Conservation (phyloP, 2,797 vertebrate species). For the Enteromius fasciolatus region DNA sequence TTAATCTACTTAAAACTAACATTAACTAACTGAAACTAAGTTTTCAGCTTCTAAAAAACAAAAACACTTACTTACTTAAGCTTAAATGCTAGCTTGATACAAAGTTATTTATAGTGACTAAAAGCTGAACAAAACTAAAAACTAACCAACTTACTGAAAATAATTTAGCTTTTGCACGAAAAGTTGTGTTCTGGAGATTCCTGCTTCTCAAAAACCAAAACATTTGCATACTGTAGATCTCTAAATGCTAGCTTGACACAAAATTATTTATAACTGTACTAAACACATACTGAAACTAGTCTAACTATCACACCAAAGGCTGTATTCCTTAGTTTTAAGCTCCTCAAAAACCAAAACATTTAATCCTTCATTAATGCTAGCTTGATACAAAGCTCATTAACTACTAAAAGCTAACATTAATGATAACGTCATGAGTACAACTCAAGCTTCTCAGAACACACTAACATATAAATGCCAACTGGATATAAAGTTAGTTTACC, state of each 20-base stretch:
- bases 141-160: too few species aligned
- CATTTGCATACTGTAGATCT: constrained; percentile 1
- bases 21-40: not conserved
- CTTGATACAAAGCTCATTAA: not conserved
- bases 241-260: not conserved
- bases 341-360: too few species aligned
- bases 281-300: too few species aligned
- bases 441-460: not conserved
- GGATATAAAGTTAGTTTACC: not conserved
- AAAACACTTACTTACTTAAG: not conserved
- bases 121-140: too few species aligned
- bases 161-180: not conserved
- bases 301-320: too few species aligned
- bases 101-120: too few species aligned
- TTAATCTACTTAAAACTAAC: not conserved
- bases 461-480: not conserved
- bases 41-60: constrained; percentile 57
- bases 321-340: too few species aligned
- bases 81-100: too few species aligned
- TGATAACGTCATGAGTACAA: too few species aligned
- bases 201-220: constrained; percentile 55
- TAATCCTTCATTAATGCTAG: too few species aligned
- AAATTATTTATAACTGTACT: not conserved
- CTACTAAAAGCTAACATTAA: not conserved
- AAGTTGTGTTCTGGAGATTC: constrained; percentile 50